These are phyloP conservation scores for Semnornis frantzii DNA, from an alignment of 2,113 vertebrate genomes.

Conservation along the genomic window DNA sequence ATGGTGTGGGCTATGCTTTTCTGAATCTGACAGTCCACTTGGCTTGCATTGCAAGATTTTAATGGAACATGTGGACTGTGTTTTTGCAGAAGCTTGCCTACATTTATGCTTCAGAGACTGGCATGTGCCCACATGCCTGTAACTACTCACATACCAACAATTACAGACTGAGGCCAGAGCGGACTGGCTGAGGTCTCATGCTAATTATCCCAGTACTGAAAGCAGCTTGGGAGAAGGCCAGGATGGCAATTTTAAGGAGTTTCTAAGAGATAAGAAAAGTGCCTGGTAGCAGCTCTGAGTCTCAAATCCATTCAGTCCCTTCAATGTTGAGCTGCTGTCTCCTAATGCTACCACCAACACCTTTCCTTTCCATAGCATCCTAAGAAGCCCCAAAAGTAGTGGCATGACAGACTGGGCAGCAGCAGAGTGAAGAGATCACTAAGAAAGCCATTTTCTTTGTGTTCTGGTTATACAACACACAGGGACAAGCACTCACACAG, in stretches of 20 bases:
- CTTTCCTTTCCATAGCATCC: background rate
- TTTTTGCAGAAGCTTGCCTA: background rate
- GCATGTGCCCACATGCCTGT: background rate
- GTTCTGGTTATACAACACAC: background rate
- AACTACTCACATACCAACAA: background rate
- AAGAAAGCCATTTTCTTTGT: background rate
- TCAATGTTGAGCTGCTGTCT: background rate
- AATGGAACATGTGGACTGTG: background rate
- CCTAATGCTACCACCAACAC: background rate
- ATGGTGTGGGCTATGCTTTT: background rate
- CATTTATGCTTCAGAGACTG: background rate
- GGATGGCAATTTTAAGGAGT: background rate
- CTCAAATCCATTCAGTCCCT: background rate
- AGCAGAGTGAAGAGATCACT: background rate
- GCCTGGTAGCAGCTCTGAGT: background rate
- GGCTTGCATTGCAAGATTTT: background rate
- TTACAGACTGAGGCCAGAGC: background rate
- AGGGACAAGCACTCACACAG: background rate
- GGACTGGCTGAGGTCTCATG: background rate
- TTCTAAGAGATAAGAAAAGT: background rate
- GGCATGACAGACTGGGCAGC: background rate
- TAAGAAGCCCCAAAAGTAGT: background rate
- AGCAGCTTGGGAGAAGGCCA: background rate
- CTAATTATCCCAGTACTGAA: background rate
- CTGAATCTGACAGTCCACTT: background rate